Percentiles rank a stretch among this genome's conserved stretches.
These are phyloP conservation scores for Noctua janthina DNA, from an alignment of 2,888 invertebrate species.

Conservation along the genomic window DNA sequence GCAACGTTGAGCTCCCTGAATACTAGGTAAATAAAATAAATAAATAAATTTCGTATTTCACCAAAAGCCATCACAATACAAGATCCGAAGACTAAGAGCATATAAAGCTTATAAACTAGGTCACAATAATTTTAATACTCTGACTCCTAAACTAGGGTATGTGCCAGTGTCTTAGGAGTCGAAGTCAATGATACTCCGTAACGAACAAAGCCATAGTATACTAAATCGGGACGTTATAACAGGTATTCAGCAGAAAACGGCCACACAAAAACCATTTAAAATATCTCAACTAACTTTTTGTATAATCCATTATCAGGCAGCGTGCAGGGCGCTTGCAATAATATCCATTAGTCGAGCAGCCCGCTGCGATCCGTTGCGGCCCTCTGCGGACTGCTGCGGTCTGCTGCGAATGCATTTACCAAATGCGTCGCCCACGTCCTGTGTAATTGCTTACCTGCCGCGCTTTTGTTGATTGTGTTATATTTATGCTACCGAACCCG, in stretches of 20 bases:
- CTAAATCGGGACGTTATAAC: no score
- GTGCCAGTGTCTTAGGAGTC: no score
- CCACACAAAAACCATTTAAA: background rate
- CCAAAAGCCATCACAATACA: no score
- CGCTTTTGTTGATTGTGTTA: constrained; percentile 39
- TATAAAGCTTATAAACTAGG: no score
- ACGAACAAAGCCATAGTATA: no score
- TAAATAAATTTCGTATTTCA: no score
- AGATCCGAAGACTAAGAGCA: no score
- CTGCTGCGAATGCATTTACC: constrained; percentile 48
- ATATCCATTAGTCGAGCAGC: constrained; percentile 33
- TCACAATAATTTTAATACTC: no score
- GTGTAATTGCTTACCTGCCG: constrained; percentile 44
- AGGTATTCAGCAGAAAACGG: constrained; percentile 8
- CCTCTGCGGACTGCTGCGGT: constrained; percentile 2
- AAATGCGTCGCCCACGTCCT: constrained; percentile 16
- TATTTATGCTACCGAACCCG: constrained; percentile 13
- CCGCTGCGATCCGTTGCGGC: background rate
- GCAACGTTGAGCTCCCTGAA: background rate
- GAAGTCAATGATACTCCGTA: no score
- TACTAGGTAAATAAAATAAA: no score
- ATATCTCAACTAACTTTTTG: background rate
- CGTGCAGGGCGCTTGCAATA: constrained; percentile 29
- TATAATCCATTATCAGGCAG: constrained; percentile 22
- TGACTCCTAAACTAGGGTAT: no score